Base-by-base conservation (phyloP, 2,888 invertebrate genomes). In the Drepana falcataria region DNA sequence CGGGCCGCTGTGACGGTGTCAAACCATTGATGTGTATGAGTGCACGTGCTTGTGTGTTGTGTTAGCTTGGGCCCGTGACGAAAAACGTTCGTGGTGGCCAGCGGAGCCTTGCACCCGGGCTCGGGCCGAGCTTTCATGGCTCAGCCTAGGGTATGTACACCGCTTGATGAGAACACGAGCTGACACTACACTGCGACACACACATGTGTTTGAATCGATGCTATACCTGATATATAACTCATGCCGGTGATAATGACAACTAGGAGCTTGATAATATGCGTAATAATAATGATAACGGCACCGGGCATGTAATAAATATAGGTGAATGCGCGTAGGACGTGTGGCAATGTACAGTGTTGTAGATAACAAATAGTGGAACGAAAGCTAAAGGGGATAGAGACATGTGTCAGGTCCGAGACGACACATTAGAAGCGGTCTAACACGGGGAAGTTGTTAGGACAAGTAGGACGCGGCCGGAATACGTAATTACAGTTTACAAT, bases 71-170 rank as follows among this genome's bases (percentile, higher is more conserved):
- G 85, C 85, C 87, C 86, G 88, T 86, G 87, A 86, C 79, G 69
- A 79, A 84, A 87, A 90, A 79, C 87, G 79, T 89, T 87, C 90
- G 90, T 87, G 86, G 91, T 91, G 89, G 91, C 91, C 88, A 91
- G 91, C 85, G 91, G 90, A 86, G 87, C 91, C 81, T 81, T 89
- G 84, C 89, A 88, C 89, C 89, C 91, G 85, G 90, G 86, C 91
- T 93, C 94, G 93, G 94, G 93, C 93, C 94, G 94, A 93, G 94
- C 94, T 93, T 94, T 93, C 94, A 96, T 96, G 96, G 95, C 96
- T 94, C 95, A 95, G 94, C 95, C 95, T 94, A 94, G 95, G 95
- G 96, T 95, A 95, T 92, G 95, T 93, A 88, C 85, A 66, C 57
- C 35, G 51, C 49, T 53, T 21, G 48, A 52, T 44, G 35, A 51